A percentile compares a stretch with the other conserved stretches of the same genome.
Evolutionary conservation across 2,888 invertebrate genomes (phyloP).

Genomic region (Fragum whitleyi): DNA sequence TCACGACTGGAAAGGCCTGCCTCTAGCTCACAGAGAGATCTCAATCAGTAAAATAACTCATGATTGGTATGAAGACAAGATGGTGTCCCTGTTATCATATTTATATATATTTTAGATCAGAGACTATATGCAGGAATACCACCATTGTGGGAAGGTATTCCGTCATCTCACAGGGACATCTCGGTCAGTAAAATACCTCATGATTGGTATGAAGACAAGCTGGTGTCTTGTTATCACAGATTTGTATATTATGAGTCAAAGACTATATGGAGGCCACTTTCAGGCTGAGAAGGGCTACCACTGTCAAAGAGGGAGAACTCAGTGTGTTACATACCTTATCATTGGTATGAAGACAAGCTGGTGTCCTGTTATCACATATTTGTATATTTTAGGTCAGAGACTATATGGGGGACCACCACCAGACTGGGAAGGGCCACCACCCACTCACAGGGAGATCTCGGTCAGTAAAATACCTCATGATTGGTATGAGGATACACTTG

Average conservation of each 20-base stretch:
- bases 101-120: constrained; percentile 49
- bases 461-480: constrained; percentile 51
- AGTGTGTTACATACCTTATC: too few species aligned
- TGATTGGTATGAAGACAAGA: too few species aligned
- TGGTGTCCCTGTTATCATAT: too few species aligned
- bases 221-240: constrained; percentile 53
- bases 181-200: constrained; percentile 48
- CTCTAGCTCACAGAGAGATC: too few species aligned
- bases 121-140: constrained; percentile 54
- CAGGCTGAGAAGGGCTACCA: too few species aligned
- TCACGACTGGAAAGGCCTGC: too few species aligned
- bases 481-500: constrained; percentile 63
- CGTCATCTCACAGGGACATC: constrained; percentile 45
- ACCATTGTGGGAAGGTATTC: constrained; percentile 54
- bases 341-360: too few species aligned
- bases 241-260: too few species aligned
- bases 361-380: too few species aligned
- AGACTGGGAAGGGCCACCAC: constrained; percentile 56
- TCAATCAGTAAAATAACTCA: too few species aligned
- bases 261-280: too few species aligned
- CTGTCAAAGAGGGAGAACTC: too few species aligned
- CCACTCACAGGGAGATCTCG: constrained; percentile 45
- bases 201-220: constrained; percentile 61
- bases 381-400: constrained; percentile 53
- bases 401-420: constrained; percentile 58